Evolutionary conservation across 2,888 invertebrate species (phyloP).

Genomic region (Drosophila cognata): DNA sequence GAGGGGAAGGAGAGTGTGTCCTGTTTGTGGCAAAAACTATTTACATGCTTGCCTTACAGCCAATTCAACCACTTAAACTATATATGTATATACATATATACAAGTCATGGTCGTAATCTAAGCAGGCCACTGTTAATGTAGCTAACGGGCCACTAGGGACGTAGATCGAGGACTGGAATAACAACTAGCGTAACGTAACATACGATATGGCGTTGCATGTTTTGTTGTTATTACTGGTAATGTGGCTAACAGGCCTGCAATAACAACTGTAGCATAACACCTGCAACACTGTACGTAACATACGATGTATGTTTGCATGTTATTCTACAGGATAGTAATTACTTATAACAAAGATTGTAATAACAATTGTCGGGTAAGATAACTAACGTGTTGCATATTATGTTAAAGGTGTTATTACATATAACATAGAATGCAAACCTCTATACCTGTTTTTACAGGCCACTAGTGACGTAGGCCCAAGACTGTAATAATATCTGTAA

Average conservation of each 20-base stretch:
- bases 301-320: neutral
- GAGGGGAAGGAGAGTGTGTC: neutral
- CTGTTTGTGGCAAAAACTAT: conserved; percentile 21
- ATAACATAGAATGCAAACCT: neutral
- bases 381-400: neutral
- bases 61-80: conserved; percentile 19
- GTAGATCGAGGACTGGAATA: neutral
- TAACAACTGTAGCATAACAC: neutral
- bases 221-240: neutral
- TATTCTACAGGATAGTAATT: neutral
- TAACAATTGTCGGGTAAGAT: neutral
- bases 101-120: neutral
- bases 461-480: neutral
- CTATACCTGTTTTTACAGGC: neutral
- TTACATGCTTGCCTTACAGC: conserved; percentile 18
- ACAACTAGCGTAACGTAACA: neutral
- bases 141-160: neutral
- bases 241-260: neutral
- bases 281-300: neutral
- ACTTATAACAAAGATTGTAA: neutral
- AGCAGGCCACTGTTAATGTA: neutral
- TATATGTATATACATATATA: neutral
- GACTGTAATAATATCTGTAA: no score
- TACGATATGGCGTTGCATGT: neutral
- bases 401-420: neutral